phyloP scores from a whole-genome alignment of 2,888 invertebrate species.

The Hydropsyche betteni region DNA sequence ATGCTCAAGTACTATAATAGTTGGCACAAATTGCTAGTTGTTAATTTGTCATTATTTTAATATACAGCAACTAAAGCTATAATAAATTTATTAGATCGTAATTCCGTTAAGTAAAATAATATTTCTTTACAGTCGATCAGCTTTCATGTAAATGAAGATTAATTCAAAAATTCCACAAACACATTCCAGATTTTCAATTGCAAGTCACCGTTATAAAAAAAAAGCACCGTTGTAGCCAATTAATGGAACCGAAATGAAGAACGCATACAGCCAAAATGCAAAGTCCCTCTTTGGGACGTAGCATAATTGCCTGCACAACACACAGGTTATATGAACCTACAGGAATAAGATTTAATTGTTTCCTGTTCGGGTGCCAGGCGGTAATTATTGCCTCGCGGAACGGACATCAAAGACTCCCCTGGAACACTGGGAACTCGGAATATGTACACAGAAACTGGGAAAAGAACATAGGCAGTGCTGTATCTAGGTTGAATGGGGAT shows the following conservation, averaged over 20 bases:
- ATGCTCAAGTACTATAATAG: not conserved
- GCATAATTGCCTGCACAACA: conserved; percentile 33
- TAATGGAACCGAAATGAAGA: not conserved
- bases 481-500: no score
- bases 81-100: no score
- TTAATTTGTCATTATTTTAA: not conserved
- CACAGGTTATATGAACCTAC: conserved; percentile 40
- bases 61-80: no score
- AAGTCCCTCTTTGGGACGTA: not conserved
- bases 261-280: not conserved
- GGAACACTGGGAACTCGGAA: conserved; percentile 8
- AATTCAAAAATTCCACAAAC: no score
- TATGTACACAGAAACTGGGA: no score
- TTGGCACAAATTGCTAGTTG: conserved; percentile 3
- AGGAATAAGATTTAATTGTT: conserved; percentile 50
- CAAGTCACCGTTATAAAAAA: no score
- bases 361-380: conserved; percentile 48
- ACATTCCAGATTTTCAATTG: no score
- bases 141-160: no score
- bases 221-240: not conserved
- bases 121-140: no score
- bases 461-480: no score
- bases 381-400: conserved; percentile 45
- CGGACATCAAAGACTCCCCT: conserved; percentile 33
- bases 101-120: no score